Percentiles rank a stretch among this genome's conserved stretches.
phyloP scores from a whole-genome alignment of 2,888 invertebrate genomes.

The Euplexia lucipara region DNA sequence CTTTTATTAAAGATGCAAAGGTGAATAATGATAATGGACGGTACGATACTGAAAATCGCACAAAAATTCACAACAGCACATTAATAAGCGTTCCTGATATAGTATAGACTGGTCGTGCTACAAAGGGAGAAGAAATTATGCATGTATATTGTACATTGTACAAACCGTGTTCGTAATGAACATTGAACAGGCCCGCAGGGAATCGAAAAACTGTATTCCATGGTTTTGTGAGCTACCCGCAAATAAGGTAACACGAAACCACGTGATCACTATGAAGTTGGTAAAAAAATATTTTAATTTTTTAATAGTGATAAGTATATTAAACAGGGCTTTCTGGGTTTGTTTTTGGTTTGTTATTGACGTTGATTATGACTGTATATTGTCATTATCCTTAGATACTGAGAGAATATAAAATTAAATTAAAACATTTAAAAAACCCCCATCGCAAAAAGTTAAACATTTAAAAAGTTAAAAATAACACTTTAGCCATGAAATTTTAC shows the following conservation, averaged over 20 bases:
- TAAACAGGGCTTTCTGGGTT: not conserved
- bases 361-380: not conserved
- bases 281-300: conserved; percentile 19
- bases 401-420: no score
- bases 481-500: no score
- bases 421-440: no score
- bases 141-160: conserved; percentile 49
- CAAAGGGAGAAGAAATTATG: conserved; percentile 48
- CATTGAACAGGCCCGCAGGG: conserved; percentile 63
- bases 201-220: conserved; percentile 64
- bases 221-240: conserved; percentile 43
- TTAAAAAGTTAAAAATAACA: no score
- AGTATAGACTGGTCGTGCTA: conserved; percentile 17
- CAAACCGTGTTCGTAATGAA: conserved; percentile 63
- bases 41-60: conserved; percentile 5
- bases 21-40: conserved; percentile 5
- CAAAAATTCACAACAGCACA: conserved; percentile 12
- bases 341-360: not conserved
- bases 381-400: no score
- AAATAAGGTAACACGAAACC: conserved; percentile 47
- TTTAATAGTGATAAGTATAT: conserved; percentile 13
- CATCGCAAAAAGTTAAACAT: no score
- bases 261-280: conserved; percentile 7
- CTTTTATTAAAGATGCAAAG: conserved; percentile 6
- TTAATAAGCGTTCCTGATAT: conserved; percentile 28